phyloP scores from a whole-genome alignment of 2,113 vertebrate genomes.

The Solea senegalensis region DNA sequence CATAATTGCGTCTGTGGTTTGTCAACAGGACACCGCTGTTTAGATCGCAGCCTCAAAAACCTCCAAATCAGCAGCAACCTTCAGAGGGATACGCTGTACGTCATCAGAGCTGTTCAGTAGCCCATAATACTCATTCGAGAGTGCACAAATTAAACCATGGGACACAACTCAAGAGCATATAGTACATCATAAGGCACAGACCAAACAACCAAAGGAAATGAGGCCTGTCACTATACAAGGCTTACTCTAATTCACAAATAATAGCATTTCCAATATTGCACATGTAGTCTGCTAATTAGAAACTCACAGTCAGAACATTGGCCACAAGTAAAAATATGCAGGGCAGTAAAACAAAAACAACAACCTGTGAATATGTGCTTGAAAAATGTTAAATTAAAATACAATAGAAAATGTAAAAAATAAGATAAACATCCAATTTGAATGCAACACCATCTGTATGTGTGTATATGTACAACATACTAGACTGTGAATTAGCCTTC shows the following conservation, averaged over 20 bases:
- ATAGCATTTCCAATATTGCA: background rate
- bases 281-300: background rate
- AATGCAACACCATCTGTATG: background rate
- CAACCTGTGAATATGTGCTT: too few species aligned
- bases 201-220: background rate
- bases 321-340: background rate
- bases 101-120: background rate
- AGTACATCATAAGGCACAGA: background rate
- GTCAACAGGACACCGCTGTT: background rate
- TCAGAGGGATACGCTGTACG: background rate
- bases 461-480: background rate
- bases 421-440: background rate
- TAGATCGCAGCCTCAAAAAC: background rate
- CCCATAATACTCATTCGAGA: background rate
- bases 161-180: background rate
- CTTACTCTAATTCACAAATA: background rate
- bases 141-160: background rate
- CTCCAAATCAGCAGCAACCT: constrained; percentile 1
- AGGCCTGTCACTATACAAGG: background rate
- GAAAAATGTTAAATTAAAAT: background rate
- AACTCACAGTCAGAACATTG: background rate
- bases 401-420: too few species aligned
- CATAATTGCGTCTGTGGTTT: background rate
- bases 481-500: background rate
- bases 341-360: background rate